phyloP scores from a whole-genome alignment of 2,113 vertebrate species.

The Opisthocomus hoazin region DNA sequence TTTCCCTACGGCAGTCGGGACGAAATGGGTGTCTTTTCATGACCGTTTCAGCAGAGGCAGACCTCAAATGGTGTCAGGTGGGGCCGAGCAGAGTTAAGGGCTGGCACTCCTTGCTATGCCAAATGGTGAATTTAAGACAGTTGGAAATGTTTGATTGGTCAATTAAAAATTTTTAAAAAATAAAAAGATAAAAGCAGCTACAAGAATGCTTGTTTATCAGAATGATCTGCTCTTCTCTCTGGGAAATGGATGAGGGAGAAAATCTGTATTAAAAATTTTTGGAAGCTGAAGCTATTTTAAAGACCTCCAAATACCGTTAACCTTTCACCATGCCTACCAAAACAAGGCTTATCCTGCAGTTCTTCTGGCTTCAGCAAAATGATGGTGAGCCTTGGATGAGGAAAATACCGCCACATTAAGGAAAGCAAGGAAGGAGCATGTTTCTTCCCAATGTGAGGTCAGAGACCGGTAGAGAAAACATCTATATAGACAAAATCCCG shows the following conservation, averaged over 20 bases:
- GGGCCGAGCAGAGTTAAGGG: neutral
- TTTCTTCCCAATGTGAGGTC: neutral
- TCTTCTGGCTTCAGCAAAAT: neutral
- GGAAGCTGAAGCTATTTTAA: neutral
- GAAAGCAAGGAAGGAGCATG: neutral
- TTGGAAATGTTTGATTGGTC: neutral
- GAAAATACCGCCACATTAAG: neutral
- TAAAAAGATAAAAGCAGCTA: neutral
- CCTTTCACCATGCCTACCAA: neutral
- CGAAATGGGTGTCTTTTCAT: fast-evolving
- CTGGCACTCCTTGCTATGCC: neutral
- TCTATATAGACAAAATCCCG: no score
- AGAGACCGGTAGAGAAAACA: neutral
- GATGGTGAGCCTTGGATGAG: neutral
- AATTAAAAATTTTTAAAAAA: neutral
- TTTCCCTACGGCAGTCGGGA: neutral
- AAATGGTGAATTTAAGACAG: neutral
- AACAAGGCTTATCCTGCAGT: neutral
- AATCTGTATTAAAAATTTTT: neutral
- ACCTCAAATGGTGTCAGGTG: neutral
- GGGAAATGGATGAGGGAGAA: neutral
- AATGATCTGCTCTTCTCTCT: neutral
- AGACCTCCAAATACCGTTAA: neutral
- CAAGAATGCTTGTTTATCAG: neutral
- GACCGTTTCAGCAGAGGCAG: neutral